Percentiles rank a stretch among this genome's conserved stretches.
Evolutionary conservation across 64 coral and sea anemone species (phyloP).

Genomic region (Exaiptasia diaphana): DNA sequence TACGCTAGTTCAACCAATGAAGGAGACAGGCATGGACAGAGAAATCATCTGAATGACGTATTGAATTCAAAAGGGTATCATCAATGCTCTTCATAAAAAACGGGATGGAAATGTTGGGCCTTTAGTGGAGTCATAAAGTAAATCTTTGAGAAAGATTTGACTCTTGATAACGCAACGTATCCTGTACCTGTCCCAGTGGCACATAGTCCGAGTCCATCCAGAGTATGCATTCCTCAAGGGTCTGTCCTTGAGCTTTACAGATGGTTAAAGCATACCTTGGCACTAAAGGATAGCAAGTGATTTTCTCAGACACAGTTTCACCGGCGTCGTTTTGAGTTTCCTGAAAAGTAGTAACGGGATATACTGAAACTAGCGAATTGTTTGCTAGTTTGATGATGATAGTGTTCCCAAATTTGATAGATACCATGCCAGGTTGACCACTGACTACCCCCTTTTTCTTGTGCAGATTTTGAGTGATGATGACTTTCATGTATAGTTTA

Average conservation of each 20-base stretch:
- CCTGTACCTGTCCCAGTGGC: neutral
- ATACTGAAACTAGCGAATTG: too few relatives aligned
- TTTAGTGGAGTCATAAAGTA: neutral
- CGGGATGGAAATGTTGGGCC: neutral
- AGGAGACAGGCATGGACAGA: too few relatives aligned
- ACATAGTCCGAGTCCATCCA: conserved; percentile 11
- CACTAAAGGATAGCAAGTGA: neutral
- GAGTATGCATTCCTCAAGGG: neutral
- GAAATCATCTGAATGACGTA: too few relatives aligned
- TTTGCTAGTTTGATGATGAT: too few relatives aligned
- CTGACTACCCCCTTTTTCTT: neutral
- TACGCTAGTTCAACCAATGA: too few relatives aligned
- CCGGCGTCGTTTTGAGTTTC: neutral
- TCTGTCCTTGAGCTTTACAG: conserved; percentile 27
- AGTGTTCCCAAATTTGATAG: neutral
- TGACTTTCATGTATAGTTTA: neutral
- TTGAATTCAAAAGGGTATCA: too few relatives aligned
- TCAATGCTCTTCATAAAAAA: neutral
- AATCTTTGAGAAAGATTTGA: neutral
- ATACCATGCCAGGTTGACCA: neutral
- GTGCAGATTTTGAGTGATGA: conserved; percentile 18
- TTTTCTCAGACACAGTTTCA: too few relatives aligned
- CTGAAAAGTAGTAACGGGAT: neutral
- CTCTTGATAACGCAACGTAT: conserved; percentile 8
- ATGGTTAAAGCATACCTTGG: neutral